A percentile compares a stretch with the other conserved stretches of the same genome.
Evolutionary conservation across 2,113 vertebrate genomes (phyloP).

Genomic region (Dasyornis broadbenti): DNA sequence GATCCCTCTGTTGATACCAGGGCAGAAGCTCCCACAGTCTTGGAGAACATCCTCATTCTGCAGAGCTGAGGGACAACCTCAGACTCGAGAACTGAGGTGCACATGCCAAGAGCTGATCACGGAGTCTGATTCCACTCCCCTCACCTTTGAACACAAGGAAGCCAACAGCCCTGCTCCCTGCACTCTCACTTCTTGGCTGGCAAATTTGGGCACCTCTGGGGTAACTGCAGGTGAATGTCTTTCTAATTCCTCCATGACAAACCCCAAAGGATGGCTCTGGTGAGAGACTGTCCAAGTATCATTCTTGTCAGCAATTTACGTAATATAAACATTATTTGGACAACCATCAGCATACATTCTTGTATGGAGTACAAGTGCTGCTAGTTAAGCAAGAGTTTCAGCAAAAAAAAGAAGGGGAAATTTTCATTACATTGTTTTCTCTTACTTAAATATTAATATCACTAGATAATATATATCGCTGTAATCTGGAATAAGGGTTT

Average conservation of each 20-base stretch:
- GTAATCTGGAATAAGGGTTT: slow-evolving; percentile 4
- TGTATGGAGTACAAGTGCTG: neutral
- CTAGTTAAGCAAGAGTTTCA: neutral
- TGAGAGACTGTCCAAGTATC: neutral
- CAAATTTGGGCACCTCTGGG: neutral
- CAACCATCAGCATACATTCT: neutral
- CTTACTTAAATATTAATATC: neutral
- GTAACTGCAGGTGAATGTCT: neutral
- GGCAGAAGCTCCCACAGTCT: neutral
- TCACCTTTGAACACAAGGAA: neutral
- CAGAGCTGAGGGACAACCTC: neutral
- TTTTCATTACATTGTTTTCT: neutral
- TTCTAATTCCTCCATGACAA: neutral
- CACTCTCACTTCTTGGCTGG: neutral
- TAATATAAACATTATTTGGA: neutral
- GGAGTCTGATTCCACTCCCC: neutral
- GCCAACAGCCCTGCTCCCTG: neutral
- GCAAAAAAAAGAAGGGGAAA: rapidly evolving
- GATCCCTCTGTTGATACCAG: neutral
- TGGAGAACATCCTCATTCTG: neutral
- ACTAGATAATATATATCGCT: neutral
- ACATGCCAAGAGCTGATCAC: neutral
- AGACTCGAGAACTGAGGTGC: neutral
- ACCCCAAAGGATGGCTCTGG: neutral
- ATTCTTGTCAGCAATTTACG: neutral